phyloP scores from a whole-genome alignment of 2,888 invertebrate species.

The Morpho deidamia region DNA sequence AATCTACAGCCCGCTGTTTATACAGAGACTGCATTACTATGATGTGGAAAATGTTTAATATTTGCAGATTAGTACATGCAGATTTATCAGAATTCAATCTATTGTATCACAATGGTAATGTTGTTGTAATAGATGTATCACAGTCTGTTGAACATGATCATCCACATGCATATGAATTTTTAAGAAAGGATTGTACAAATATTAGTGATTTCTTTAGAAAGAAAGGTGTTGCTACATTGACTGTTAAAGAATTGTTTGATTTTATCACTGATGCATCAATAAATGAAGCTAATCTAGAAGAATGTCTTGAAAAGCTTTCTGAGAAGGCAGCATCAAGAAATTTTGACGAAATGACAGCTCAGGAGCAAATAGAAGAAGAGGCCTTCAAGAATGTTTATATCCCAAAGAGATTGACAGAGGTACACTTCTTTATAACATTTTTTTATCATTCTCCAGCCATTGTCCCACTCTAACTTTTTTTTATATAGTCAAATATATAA shows the following conservation, averaged over 20 bases:
- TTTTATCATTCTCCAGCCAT: neutral
- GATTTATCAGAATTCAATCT: conserved; percentile 98
- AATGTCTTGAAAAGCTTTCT: conserved; percentile 85
- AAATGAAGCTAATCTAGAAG: conserved; percentile 88
- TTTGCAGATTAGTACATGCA: conserved; percentile 97
- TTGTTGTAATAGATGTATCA: conserved; percentile 98
- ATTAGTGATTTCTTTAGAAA: conserved; percentile 94
- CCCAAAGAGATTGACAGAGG: conserved; percentile 94
- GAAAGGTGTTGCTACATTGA: conserved; percentile 93
- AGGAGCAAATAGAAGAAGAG: conserved; percentile 91
- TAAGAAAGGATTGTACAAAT: conserved; percentile 96
- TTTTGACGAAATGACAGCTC: conserved; percentile 82
- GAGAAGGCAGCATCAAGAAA: conserved; percentile 81
- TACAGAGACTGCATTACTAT: conserved; percentile 90
- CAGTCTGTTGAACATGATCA: conserved; percentile 99
- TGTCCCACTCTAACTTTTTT: too few relatives aligned
- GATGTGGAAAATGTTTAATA: conserved; percentile 96
- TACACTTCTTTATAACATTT: conserved; percentile 41
- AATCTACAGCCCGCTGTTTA: conserved; percentile 85
- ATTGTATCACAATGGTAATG: conserved; percentile 87
- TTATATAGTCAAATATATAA: too few relatives aligned
- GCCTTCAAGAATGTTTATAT: conserved; percentile 96
- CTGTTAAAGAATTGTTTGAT: conserved; percentile 94
- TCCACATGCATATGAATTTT: conserved; percentile 95
- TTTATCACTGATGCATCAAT: conserved; percentile 96